Conservation (phyloP, 2,888 invertebrate genomes). For the Cabera pusaria region DNA sequence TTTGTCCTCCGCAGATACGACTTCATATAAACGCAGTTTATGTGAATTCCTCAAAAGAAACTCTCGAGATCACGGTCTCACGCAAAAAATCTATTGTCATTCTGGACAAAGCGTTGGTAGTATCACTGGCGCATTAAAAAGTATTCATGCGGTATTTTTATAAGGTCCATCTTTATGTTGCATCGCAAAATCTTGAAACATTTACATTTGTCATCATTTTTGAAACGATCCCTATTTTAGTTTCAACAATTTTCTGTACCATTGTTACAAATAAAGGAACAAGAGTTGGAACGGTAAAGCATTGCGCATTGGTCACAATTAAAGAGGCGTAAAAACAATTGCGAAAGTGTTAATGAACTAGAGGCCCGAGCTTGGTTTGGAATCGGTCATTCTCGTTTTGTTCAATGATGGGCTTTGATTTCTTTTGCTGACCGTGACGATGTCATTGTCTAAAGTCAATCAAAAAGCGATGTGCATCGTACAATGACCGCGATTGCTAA, state of each 20-base stretch:
- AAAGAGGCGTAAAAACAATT: slow-evolving; percentile 73
- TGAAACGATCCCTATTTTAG: slow-evolving; percentile 42
- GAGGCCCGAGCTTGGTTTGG: slow-evolving; percentile 54
- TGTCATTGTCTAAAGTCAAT: slow-evolving; percentile 70
- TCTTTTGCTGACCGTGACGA: slow-evolving; percentile 58
- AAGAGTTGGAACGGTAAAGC: slow-evolving; percentile 40
- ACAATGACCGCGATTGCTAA: slow-evolving; percentile 75
- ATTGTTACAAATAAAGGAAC: slow-evolving; percentile 37
- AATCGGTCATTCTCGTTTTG: slow-evolving; percentile 60
- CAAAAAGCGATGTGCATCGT: slow-evolving; percentile 73
- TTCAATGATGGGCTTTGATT: slow-evolving; percentile 58
- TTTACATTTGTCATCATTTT: slow-evolving; percentile 67
- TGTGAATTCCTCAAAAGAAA: slow-evolving; percentile 73
- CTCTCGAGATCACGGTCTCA: slow-evolving; percentile 73
- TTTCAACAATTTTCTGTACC: slow-evolving; percentile 32
- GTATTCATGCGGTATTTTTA: slow-evolving; percentile 80
- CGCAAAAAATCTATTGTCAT: slow-evolving; percentile 74
- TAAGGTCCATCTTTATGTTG: slow-evolving; percentile 65
- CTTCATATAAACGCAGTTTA: slow-evolving; percentile 82
- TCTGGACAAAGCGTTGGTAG: slow-evolving; percentile 73
- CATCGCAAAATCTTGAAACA: slow-evolving; percentile 74
- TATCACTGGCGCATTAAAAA: slow-evolving; percentile 82
- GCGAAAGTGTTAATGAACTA: slow-evolving; percentile 72
- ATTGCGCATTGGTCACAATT: slow-evolving; percentile 55
- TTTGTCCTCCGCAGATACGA: slow-evolving; percentile 74